Conservation (phyloP, 2,888 invertebrate genomes). For the Gnatocerus cornutus region DNA sequence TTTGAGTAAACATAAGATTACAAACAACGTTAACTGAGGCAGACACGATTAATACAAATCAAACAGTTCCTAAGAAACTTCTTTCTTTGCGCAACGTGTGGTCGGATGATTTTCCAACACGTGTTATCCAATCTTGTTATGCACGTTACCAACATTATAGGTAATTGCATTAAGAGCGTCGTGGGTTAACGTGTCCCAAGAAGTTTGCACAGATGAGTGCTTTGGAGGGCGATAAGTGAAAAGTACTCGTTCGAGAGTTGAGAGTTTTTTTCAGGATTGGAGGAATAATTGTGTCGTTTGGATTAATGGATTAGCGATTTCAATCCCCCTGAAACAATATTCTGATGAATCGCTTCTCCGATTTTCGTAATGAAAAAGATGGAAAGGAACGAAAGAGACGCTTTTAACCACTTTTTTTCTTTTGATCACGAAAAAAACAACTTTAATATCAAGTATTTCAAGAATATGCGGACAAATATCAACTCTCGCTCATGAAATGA, state of each 20-base stretch:
- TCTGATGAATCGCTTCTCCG: conserved; percentile 14
- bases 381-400: not conserved
- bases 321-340: not conserved
- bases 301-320: conserved; percentile 15
- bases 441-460: too few relatives aligned
- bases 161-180: conserved; percentile 20
- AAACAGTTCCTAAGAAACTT: not conserved
- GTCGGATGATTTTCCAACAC: conserved; percentile 18
- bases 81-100: conserved; percentile 7
- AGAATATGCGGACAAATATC: too few relatives aligned
- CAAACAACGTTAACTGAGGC: not conserved
- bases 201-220: conserved; percentile 7
- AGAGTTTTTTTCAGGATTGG: conserved; percentile 4
- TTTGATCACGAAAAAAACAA: too few relatives aligned
- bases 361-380: too few relatives aligned
- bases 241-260: not conserved
- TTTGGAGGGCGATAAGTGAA: conserved; percentile 4
- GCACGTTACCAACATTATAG: conserved; percentile 22
- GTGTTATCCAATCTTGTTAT: conserved; percentile 29
- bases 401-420: too few relatives aligned
- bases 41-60: not conserved
- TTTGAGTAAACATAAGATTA: not conserved
- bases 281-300: conserved; percentile 1
- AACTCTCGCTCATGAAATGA: too few relatives aligned
- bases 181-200: conserved; percentile 8